phyloP scores from a whole-genome alignment of 1,140 invertebrate genomes.

The Drosophila ambigua region DNA sequence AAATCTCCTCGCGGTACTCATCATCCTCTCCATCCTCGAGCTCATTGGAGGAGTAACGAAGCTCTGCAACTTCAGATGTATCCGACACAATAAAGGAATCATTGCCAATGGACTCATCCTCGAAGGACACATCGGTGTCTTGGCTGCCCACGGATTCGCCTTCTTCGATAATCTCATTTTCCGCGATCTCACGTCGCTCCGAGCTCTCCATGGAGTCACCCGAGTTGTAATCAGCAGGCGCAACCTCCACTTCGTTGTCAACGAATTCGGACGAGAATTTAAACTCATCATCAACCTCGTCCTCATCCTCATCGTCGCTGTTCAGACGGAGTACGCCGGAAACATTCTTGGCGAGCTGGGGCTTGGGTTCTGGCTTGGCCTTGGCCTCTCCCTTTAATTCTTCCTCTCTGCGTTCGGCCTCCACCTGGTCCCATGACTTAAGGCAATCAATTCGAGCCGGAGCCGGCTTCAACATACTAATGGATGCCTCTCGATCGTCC shows the following conservation, averaged over 20 bases:
- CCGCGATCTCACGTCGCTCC: conserved; percentile 52
- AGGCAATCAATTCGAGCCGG: conserved; percentile 56
- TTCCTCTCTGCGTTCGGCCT: background rate
- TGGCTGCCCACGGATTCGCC: conserved; percentile 76
- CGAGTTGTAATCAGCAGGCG: conserved; percentile 55
- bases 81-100: conserved; percentile 73
- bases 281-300: conserved; percentile 7
- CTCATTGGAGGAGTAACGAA: conserved; percentile 44
- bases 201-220: conserved; percentile 73
- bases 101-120: conserved; percentile 35
- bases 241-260: conserved; percentile 54
- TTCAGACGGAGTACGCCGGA: background rate
- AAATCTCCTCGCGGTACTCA: background rate
- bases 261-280: conserved; percentile 39
- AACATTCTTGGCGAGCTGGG: conserved; percentile 7
- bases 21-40: conserved; percentile 18
- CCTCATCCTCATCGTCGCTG: conserved; percentile 33
- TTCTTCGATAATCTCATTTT: conserved; percentile 61
- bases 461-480: background rate
- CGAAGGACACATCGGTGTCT: conserved; percentile 50
- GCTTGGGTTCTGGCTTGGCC: background rate
- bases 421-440: conserved; percentile 22
- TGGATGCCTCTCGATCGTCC: conserved; percentile 1
- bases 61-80: conserved; percentile 30
- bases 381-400: background rate